Evolutionary conservation across 2,888 invertebrate genomes (phyloP).

Genomic region (Notodonta ziczac): DNA sequence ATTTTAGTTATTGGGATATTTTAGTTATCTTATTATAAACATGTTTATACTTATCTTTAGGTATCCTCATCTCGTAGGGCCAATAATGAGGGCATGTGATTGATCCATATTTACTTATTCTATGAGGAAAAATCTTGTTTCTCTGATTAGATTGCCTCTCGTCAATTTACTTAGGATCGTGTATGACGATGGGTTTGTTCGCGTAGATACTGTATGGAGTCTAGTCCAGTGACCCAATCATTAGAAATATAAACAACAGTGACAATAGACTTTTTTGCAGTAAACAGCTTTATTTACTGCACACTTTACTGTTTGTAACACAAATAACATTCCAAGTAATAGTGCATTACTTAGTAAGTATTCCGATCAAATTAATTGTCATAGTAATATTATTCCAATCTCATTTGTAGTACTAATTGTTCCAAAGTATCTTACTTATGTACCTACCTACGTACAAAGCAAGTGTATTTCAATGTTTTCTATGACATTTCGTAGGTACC

Average conservation of each 20-base stretch:
- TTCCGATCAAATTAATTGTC: too few relatives aligned
- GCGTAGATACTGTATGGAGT: slow-evolving; percentile 10
- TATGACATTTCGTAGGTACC: too few relatives aligned
- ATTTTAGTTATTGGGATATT: background rate
- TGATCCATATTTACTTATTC: slow-evolving; percentile 22
- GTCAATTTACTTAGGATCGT: slow-evolving; percentile 27
- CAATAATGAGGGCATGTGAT: background rate
- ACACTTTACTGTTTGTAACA: too few relatives aligned
- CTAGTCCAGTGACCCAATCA: background rate
- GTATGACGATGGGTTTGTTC: slow-evolving; percentile 17
- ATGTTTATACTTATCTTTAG: slow-evolving; percentile 1
- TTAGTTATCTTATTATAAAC: background rate
- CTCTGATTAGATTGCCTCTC: slow-evolving; percentile 28
- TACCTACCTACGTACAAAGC: too few relatives aligned
- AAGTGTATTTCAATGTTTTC: too few relatives aligned
- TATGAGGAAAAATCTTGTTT: slow-evolving; percentile 22
- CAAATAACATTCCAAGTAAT: too few relatives aligned
- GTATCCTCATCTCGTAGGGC: background rate
- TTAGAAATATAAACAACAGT: background rate
- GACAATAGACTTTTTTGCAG: too few relatives aligned
- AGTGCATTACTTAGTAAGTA: too few relatives aligned
- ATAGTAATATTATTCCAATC: too few relatives aligned
- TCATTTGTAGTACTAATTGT: too few relatives aligned
- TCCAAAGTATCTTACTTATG: too few relatives aligned
- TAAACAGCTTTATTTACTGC: too few relatives aligned